Conservation (phyloP, 2,888 invertebrate genomes). For the Folsomia manolachei region DNA sequence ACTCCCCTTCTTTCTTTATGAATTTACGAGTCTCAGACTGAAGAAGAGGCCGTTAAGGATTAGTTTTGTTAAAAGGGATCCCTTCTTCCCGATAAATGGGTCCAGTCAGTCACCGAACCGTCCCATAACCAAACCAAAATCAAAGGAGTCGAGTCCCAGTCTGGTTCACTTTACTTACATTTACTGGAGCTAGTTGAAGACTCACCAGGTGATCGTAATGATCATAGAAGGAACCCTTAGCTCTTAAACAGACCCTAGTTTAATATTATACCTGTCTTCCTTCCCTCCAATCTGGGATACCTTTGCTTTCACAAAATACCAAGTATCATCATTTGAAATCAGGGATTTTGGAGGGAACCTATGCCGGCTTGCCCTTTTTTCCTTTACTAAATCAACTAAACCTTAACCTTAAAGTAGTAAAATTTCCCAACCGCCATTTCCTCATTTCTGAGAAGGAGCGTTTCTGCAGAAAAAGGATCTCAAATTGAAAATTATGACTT, state of each 20-base stretch:
- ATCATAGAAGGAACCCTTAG: neutral
- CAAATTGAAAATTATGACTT: too few species aligned
- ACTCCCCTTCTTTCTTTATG: neutral
- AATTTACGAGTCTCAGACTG: neutral
- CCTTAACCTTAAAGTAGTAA: neutral
- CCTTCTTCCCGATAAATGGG: conserved; percentile 4
- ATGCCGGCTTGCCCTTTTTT: neutral
- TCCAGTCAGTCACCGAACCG: too few species aligned
- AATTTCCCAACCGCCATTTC: neutral
- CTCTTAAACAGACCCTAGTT: too few species aligned
- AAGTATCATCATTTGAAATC: neutral
- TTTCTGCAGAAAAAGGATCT: neutral
- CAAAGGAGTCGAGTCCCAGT: too few species aligned
- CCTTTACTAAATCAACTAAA: neutral
- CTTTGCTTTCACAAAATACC: neutral
- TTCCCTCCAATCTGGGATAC: neutral
- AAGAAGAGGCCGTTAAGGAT: neutral
- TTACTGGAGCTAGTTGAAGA: too few species aligned
- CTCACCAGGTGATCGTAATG: neutral
- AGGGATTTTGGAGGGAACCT: neutral
- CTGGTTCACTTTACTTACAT: neutral
- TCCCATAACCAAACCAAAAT: too few species aligned
- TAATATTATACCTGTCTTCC: neutral
- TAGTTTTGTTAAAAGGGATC: neutral
- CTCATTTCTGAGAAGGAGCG: neutral